phyloP scores from a whole-genome alignment of 2,888 invertebrate genomes.

The Nomada goodeniana region DNA sequence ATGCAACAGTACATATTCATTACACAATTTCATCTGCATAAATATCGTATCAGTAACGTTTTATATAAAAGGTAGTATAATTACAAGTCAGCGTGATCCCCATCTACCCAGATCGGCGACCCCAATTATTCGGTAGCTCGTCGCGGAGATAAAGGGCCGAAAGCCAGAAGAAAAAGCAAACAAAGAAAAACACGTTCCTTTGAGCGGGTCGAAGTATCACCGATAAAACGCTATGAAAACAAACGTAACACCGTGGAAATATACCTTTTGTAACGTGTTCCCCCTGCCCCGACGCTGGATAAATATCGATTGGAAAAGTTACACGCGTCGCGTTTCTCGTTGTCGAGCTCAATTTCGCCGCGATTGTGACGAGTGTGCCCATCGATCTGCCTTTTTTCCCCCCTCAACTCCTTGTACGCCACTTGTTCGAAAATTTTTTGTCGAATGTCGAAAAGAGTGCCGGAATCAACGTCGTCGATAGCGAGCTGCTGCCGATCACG shows the following conservation, averaged over 20 bases:
- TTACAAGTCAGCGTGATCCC: neutral
- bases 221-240: constrained; percentile 35
- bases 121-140: constrained; percentile 8
- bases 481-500: neutral
- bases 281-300: constrained; percentile 24
- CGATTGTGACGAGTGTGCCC: constrained; percentile 37
- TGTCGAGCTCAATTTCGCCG: constrained; percentile 29
- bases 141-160: constrained; percentile 12
- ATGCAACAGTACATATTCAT: too few species aligned
- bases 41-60: neutral
- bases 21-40: too few species aligned
- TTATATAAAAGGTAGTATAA: neutral
- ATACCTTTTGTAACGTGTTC: constrained; percentile 30
- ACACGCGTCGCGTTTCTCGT: constrained; percentile 24
- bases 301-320: constrained; percentile 44
- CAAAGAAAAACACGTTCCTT: constrained; percentile 30
- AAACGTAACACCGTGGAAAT: constrained; percentile 44
- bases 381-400: constrained; percentile 1
- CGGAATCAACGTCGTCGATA: neutral
- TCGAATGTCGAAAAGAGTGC: neutral
- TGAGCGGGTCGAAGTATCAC: constrained; percentile 26
- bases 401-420: constrained; percentile 18
- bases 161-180: constrained; percentile 30
- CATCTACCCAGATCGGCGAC: neutral
- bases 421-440: constrained; percentile 42